phyloP scores from a whole-genome alignment of 2,888 invertebrate species.

The Spodoptera exigua region DNA sequence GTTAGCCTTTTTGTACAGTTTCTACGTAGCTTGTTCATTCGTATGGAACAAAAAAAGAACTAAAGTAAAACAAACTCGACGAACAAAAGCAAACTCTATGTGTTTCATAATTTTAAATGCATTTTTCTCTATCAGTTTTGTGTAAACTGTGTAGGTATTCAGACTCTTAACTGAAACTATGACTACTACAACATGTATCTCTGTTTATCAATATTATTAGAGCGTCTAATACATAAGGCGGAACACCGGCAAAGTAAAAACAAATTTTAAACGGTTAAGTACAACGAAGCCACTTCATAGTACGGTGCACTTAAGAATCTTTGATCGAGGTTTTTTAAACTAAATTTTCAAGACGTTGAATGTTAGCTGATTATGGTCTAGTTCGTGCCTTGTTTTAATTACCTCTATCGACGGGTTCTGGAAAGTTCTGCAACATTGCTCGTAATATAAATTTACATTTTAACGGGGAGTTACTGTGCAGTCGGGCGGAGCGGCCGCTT shows the following conservation, averaged over 20 bases:
- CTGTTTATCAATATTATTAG: conserved; percentile 20
- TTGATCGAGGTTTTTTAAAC: conserved; percentile 22
- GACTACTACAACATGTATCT: conserved; percentile 25
- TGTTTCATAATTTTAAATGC: background rate
- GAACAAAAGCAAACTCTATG: background rate
- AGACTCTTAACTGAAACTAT: conserved; percentile 1
- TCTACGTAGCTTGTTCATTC: conserved; percentile 6
- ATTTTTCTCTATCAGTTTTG: no score
- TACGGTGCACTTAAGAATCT: conserved; percentile 18
- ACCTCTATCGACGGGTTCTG: conserved; percentile 51
- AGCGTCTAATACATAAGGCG: conserved; percentile 25
- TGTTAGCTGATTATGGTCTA: conserved; percentile 42
- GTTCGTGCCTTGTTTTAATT: conserved; percentile 64
- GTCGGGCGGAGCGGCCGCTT: conserved; percentile 57
- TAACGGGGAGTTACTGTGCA: conserved; percentile 71
- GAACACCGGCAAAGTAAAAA: conserved; percentile 29
- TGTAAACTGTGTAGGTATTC: background rate
- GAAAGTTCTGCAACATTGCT: conserved; percentile 61
- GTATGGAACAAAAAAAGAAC: background rate
- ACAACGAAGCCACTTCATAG: conserved; percentile 23
- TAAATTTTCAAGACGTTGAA: conserved; percentile 37
- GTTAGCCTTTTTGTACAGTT: conserved; percentile 1
- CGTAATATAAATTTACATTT: conserved; percentile 73
- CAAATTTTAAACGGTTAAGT: conserved; percentile 24
- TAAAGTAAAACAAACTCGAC: background rate